These are phyloP conservation scores for Tachypleus tridentatus DNA, from an alignment of 1,140 invertebrate species.

Conservation along the genomic window DNA sequence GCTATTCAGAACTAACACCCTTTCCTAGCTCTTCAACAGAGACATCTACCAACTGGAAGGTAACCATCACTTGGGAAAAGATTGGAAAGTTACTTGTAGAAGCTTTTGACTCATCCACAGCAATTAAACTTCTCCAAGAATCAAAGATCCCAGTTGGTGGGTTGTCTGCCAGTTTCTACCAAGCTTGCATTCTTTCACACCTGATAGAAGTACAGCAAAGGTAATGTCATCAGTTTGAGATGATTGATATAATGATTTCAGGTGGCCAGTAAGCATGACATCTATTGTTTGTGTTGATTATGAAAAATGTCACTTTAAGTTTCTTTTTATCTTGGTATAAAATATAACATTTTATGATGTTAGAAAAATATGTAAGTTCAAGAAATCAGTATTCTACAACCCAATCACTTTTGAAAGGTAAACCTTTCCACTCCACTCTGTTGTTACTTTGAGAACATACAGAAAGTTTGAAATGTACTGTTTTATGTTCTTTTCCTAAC, in stretches of 20 bases:
- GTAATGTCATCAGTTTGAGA: conserved; percentile 1
- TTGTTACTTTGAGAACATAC: too few species aligned
- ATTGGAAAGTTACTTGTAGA: conserved; percentile 11
- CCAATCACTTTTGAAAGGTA: too few species aligned
- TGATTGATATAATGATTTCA: too few species aligned
- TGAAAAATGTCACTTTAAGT: too few species aligned
- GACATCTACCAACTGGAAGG: conserved; percentile 4
- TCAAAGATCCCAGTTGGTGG: conserved; percentile 16
- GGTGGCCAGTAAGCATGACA: not conserved
- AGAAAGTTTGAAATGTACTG: too few species aligned
- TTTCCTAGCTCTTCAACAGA: not conserved
- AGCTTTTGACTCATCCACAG: conserved; percentile 12
- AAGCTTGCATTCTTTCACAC: conserved; percentile 10
- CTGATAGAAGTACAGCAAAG: conserved; percentile 17
- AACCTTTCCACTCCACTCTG: too few species aligned
- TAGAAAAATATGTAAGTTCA: too few species aligned
- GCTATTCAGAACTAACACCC: conserved; percentile 5
- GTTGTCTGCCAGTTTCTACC: conserved; percentile 17
- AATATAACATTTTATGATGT: too few species aligned
- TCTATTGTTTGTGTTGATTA: not conserved
- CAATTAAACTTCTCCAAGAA: conserved; percentile 12
- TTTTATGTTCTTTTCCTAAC: too few species aligned
- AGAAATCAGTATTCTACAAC: too few species aligned
- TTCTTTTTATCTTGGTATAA: too few species aligned
- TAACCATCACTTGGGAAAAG: conserved; percentile 12